Conservation (phyloP, 2,888 invertebrate genomes). For the Stratiomys singularior region DNA sequence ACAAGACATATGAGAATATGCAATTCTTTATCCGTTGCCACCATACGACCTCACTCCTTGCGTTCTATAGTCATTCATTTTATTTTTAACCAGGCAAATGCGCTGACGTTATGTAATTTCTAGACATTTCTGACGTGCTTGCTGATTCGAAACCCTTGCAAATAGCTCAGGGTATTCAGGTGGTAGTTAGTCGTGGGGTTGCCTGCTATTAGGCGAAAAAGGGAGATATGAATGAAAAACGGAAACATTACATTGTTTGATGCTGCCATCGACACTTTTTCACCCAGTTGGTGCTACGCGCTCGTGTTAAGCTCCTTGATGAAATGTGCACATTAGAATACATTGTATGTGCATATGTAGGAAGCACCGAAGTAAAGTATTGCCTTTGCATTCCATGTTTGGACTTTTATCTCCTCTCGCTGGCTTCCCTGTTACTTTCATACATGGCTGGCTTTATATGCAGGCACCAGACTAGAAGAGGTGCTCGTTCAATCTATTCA, state of each 20-base stretch:
- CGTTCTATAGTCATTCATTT: neutral
- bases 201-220: neutral
- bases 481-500: neutral
- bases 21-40: slow-evolving; percentile 28
- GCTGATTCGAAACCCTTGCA: slow-evolving; percentile 25
- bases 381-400: slow-evolving; percentile 17
- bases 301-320: slow-evolving; percentile 9
- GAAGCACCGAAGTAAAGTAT: slow-evolving; percentile 30
- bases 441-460: neutral
- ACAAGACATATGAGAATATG: slow-evolving; percentile 11
- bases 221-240: slow-evolving; percentile 19
- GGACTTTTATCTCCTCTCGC: slow-evolving; percentile 27
- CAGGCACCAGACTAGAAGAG: slow-evolving; percentile 38
- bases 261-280: slow-evolving; percentile 39
- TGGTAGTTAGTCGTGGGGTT: neutral
- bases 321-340: slow-evolving; percentile 21
- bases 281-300: neutral
- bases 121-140: slow-evolving; percentile 34
- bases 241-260: slow-evolving; percentile 40
- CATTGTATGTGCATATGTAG: slow-evolving; percentile 8
- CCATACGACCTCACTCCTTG: neutral
- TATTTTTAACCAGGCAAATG: slow-evolving; percentile 27
- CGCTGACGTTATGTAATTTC: slow-evolving; percentile 42
- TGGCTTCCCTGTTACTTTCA: slow-evolving; percentile 21
- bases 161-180: neutral